Conservation (phyloP, 2,113 vertebrate species). For the Tupaia chinensis region DNA sequence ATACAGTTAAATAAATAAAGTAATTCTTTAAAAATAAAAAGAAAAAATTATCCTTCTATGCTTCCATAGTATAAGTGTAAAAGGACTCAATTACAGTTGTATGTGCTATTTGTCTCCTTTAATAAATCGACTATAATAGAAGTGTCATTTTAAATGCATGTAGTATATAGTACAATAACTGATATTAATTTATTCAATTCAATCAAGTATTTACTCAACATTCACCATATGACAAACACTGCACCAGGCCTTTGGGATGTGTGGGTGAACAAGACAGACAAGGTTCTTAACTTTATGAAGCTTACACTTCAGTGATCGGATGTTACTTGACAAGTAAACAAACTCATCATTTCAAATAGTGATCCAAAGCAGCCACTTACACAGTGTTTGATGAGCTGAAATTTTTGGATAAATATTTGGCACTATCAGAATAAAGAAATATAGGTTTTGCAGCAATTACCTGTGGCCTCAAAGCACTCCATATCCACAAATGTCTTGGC, state of each 20-base stretch:
- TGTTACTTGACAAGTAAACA: not conserved
- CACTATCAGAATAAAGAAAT: not conserved
- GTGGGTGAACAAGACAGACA: not conserved
- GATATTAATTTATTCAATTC: conserved; percentile 9
- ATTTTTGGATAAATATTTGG: conserved; percentile 44
- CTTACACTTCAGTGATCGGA: not conserved
- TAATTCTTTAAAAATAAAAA: too few species aligned
- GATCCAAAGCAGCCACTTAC: not conserved
- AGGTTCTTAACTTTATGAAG: not conserved
- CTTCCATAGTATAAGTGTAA: not conserved
- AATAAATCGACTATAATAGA: not conserved
- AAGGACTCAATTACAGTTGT: not conserved
- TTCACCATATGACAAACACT: not conserved
- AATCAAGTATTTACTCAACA: not conserved
- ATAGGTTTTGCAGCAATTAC: not conserved
- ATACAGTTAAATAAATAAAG: too few species aligned
- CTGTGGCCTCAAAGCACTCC: not conserved
- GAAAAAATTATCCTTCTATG: not conserved
- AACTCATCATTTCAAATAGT: not conserved
- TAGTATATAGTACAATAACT: not conserved
- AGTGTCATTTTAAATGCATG: conserved; percentile 22
- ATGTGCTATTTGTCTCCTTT: not conserved
- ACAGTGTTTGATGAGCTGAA: not conserved
- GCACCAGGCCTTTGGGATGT: not conserved
- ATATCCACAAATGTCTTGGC: not conserved